Base-by-base conservation (phyloP, 2,797 vertebrate genomes). In the Smutsia temminckii region DNA sequence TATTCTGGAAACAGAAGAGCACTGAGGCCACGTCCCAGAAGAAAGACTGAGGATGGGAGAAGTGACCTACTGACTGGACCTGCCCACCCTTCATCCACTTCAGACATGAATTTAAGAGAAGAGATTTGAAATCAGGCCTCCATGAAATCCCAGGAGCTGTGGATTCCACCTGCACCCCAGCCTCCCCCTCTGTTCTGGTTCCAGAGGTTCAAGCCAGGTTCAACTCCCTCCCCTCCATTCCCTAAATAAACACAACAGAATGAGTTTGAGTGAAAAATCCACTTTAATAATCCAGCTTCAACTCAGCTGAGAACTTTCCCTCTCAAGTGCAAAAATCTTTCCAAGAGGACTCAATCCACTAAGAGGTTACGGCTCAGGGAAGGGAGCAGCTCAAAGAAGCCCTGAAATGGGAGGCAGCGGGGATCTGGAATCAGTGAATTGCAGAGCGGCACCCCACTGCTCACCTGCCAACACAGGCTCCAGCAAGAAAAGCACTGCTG, bases 351-450 rank as follows among this genome's bases (percentile, higher is more conserved):
- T 98, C 97, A 99, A 96, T 99, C 99, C 55, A 99, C 98, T 1
- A 98, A 89, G 96, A 99, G 98, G 83, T 93, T 96, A 90, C 94
- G 98, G 97, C 98, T 99, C 95, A 99, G 98, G 0, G 96, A 27
- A 0, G 99, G 99, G 94, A 99, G 99, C 94, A 98, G 97, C 97
- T 99, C 98, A 64, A 99, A 99, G 99, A 99, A 99, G 25, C 98
- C 99, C 99, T 99, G 98, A 8, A 97, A 93, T 1, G 18, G 61
- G 61, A 91, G 51, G 32, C 71, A 93, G 40, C 17, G 8, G 42
- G 57, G 78, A 37, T 75, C 3, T 63, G 77, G 29, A 49, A 55
- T 96, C 32, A 96, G 92, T 25, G 12, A 66, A 29, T 55, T 32
- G 20, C 55, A 37, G 78, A 8, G 4, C 40, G 55, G 27, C 4